Base-by-base conservation (phyloP, 2,888 invertebrate species). In the Capitulum mitella region DNA sequence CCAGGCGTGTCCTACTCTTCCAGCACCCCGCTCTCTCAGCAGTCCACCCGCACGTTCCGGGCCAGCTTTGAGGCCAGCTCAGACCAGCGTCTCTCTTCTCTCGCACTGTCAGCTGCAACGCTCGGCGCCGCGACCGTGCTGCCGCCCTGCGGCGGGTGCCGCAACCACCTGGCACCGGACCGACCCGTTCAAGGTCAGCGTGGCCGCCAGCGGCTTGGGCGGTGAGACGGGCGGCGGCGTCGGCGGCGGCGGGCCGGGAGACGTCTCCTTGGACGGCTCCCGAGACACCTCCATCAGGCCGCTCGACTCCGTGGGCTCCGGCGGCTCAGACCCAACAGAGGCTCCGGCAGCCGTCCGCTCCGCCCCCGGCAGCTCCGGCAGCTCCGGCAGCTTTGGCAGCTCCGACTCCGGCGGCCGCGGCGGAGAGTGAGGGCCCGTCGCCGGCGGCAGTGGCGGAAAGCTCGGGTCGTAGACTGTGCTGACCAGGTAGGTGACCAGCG, bases 401-500 rank as follows among this genome's bases (percentile, higher is more conserved):
- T 8, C 26, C 3, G 2, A 26, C 2, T 19, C 1, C 54, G 22
- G 54, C 14, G 19, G 54, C 6, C 26, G 26, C 26, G 54, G 26
- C 54, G 26, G 54, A 26, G 2, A 54, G 54, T 6, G 54, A 22
- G 26, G 54, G 54, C 19, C 54, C 22, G 26, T n/a, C 54, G 26
- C 34, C 64, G 64, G 34, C 78, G 79, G 79, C 64, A 77, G 77
- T 74, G 48, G 80, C 74, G 80, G 76, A n/a, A 79, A 79, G 34
- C 64, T 79, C 0, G 79, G 77, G 85, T 91, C 92, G 85, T 90
- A 92, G 78, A 90, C 91, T 78, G 94, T 94, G 86, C 92, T 93
- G n/a, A 95, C 93, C 84, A 95, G 94, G 86, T 94, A 97, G 0
- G 97, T 97, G 70, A 90, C 92, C 79, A 97, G 87, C 10, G 92